phyloP scores from a whole-genome alignment of 2,888 invertebrate species.

The Cephus sareptanus region DNA sequence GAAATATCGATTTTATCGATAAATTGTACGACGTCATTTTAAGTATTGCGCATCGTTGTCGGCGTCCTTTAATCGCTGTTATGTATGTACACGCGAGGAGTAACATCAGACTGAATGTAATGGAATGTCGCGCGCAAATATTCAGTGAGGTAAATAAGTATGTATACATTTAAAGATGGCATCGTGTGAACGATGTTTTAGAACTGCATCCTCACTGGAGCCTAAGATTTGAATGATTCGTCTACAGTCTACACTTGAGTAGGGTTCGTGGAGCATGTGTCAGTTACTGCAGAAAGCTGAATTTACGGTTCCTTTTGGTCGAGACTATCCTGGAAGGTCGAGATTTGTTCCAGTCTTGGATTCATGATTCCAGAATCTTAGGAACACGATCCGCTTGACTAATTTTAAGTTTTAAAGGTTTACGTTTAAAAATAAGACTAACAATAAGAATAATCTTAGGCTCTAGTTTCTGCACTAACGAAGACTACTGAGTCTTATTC shows the following conservation, averaged over 20 bases:
- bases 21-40: neutral
- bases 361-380: neutral
- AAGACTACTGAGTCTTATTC: conserved; percentile 58
- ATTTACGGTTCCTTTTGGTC: neutral
- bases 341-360: neutral
- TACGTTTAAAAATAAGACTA: neutral
- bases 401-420: neutral
- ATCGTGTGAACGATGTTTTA: neutral
- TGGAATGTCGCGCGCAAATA: neutral
- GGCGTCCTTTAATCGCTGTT: neutral
- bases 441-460: neutral
- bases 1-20: neutral
- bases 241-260: neutral
- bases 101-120: neutral
- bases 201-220: neutral
- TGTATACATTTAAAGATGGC: neutral
- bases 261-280: neutral
- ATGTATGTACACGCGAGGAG: neutral
- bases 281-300: neutral
- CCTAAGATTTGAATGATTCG: neutral
- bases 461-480: conserved; percentile 40
- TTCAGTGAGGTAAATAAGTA: neutral
- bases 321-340: neutral
- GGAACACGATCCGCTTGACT: neutral
- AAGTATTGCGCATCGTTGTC: neutral